Base-by-base conservation (phyloP, 2,113 vertebrate species). In the Camarhynchus parvulus region DNA sequence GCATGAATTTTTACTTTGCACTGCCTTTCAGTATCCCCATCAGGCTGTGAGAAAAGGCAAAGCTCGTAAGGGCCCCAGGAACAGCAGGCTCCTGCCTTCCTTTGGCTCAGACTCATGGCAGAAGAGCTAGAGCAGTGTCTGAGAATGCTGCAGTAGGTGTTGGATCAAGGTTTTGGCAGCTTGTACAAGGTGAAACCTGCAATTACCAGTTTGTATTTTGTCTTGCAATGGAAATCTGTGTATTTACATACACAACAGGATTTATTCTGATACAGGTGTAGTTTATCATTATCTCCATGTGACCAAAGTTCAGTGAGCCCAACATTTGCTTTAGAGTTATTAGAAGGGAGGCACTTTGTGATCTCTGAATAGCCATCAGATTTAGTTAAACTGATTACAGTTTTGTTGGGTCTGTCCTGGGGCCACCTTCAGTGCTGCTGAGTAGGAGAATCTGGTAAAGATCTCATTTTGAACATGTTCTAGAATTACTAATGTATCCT, bases 31-130 rank as follows among this genome's bases (percentile, higher is more conserved):
- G 41, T 46, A 33, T 68, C 53, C 37, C 53, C 73, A 15, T 21
- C 37, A 46, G 59, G 44, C 53, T 56, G 1, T 46, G 70, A 27
- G 1, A 37, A 10, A 9, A 76, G 62, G 31, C 41, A 85, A 13
- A 79, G 20, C 64, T 83, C 0, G 0, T 31, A 55, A 44, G 37
- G 27, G 15, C 39, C 49, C 31, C 19, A 27, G 52, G 39, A 79
- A 10, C 11, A 52, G 41, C 3, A 56, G 37, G 4, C 20, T 79
- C 13, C 75, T 84, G 63, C 63, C 61, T 89, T 80, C 31, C 50
- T 88, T 79, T 87, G 53, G 7, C 59, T 88, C 0, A 0, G 8
- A 9, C 25, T 63, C 19, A 0, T 63, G 69, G 39, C 46, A 67
- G 72, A 81, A 69, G 35, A 72, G 10, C 33, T 89, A 1, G 21